Evolutionary conservation across 2,888 invertebrate genomes (phyloP).

Genomic region (Papilio gigon): DNA sequence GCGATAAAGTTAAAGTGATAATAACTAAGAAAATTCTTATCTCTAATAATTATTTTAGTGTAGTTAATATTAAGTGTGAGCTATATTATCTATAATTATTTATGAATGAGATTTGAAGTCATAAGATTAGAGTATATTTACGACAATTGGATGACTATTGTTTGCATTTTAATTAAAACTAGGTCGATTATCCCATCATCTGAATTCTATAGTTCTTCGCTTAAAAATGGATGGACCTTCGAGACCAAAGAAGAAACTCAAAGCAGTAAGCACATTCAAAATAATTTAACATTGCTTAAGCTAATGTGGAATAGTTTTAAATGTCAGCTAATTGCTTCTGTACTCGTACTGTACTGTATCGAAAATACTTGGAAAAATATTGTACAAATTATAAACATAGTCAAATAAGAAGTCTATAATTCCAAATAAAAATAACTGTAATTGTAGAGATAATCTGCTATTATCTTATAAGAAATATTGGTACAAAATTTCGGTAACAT

Average conservation of each 20-base stretch:
- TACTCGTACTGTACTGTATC: too few relatives aligned
- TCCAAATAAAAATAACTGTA: too few relatives aligned
- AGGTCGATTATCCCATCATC: neutral
- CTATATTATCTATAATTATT: constrained; percentile 3
- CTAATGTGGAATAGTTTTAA: neutral
- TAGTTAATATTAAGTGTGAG: neutral
- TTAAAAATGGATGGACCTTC: constrained; percentile 69
- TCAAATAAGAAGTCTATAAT: too few relatives aligned
- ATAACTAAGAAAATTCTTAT: neutral
- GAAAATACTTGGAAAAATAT: too few relatives aligned
- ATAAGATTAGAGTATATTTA: neutral
- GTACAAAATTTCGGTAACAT: too few relatives aligned
- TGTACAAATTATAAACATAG: too few relatives aligned
- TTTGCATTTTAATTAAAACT: constrained; percentile 15
- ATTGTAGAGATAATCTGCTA: too few relatives aligned
- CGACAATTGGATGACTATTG: neutral
- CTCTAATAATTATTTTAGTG: neutral
- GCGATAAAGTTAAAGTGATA: constrained; percentile 7
- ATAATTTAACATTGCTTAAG: neutral
- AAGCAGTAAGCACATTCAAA: constrained; percentile 67
- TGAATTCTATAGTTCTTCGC: constrained; percentile 17
- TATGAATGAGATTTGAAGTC: constrained; percentile 1
- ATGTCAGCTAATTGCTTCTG: too few relatives aligned
- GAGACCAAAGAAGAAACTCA: constrained; percentile 74
- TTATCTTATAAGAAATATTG: too few relatives aligned